Evolutionary conservation across 2,113 vertebrate species (phyloP).

Genomic region (Gavia stellata): DNA sequence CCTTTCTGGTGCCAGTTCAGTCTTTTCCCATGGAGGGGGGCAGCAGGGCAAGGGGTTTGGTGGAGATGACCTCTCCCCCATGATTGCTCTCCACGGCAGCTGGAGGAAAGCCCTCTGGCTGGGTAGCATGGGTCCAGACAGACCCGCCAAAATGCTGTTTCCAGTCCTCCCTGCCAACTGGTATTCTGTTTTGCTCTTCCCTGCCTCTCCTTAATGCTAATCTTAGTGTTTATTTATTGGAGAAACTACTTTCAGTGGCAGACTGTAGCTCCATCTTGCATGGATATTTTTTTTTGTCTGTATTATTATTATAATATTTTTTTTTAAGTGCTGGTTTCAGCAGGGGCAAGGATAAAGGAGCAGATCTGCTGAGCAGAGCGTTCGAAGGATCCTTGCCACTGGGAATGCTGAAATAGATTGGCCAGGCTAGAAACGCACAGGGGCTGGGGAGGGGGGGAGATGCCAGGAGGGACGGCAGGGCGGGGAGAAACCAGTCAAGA

Average conservation of each 20-base stretch:
- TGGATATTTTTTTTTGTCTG: not conserved
- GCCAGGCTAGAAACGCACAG: conserved; percentile 54
- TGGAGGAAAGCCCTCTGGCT: not conserved
- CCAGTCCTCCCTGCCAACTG: not conserved
- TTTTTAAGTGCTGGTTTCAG: conserved; percentile 24
- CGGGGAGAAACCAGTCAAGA: conserved; percentile 60
- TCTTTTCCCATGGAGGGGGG: not conserved
- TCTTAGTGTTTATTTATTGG: conserved; percentile 43
- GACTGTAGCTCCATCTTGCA: conserved; percentile 29
- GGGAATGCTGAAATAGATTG: not conserved
- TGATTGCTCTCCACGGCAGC: not conserved
- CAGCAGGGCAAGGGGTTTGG: not conserved
- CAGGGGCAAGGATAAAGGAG: conserved; percentile 36
- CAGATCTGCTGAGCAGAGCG: conserved; percentile 51
- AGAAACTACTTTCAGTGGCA: conserved; percentile 37
- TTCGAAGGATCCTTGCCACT: not conserved
- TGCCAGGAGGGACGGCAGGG: conserved; percentile 2
- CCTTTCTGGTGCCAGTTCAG: not conserved
- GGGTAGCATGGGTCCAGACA: not conserved
- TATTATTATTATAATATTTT: not conserved
- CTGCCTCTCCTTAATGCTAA: not conserved
- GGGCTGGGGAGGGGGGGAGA: conserved; percentile 48
- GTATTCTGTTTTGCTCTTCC: not conserved
- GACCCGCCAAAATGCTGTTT: not conserved
- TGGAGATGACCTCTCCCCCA: not conserved